phyloP scores from a whole-genome alignment of 2,797 vertebrate species.

The Cyclura pinguis region DNA sequence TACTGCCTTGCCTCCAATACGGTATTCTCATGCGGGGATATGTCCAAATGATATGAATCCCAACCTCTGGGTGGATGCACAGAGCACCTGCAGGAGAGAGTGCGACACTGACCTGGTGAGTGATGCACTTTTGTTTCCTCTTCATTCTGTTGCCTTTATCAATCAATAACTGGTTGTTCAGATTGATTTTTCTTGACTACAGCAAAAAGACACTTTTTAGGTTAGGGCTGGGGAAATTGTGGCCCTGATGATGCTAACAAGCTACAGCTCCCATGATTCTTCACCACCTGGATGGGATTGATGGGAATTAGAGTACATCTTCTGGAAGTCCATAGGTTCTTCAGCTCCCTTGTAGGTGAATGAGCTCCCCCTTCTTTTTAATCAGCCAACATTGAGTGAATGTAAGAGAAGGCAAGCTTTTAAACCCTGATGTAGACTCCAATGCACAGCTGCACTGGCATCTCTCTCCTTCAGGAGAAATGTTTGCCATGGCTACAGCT shows the following conservation, averaged over 20 bases:
- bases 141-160: not conserved
- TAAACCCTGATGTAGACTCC: not conserved
- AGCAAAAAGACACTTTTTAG: not conserved
- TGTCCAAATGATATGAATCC: constrained; percentile 99
- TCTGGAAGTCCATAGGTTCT: not conserved
- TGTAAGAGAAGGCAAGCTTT: not conserved
- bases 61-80: constrained; percentile 98
- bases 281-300: not conserved
- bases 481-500: not conserved
- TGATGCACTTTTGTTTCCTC: constrained; percentile 44
- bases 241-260: not conserved
- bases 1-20: constrained; percentile 82
- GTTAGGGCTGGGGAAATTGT: not conserved
- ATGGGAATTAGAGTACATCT: not conserved
- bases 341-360: not conserved
- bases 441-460: too few relatives aligned
- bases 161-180: not conserved
- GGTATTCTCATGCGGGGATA: constrained; percentile 91
- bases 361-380: not conserved
- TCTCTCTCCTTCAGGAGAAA: not conserved
- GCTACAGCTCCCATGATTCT: not conserved
- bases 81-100: constrained; percentile 96
- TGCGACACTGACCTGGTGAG: constrained; percentile 95
- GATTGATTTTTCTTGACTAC: not conserved
- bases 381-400: not conserved